Conservation (phyloP, 2,888 invertebrate species). For the Agriopis leucophaearia region DNA sequence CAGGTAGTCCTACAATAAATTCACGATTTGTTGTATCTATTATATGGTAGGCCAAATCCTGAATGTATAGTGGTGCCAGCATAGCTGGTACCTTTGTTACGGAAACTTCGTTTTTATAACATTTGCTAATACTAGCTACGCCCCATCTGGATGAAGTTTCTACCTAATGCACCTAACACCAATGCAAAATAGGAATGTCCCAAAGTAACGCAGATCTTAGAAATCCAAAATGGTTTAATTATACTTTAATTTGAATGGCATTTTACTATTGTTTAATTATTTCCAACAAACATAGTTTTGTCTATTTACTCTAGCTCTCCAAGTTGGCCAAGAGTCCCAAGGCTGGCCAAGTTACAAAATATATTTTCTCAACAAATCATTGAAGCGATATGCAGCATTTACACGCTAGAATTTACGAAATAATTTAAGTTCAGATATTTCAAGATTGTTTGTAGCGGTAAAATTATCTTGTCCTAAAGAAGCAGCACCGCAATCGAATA, state of each 20-base stretch:
- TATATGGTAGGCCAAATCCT: no score
- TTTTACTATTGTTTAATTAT: neutral
- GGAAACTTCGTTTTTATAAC: no score
- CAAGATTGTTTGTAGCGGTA: neutral
- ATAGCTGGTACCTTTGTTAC: no score
- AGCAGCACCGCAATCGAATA: no score
- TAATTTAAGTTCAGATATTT: constrained; percentile 7
- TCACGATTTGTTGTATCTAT: no score
- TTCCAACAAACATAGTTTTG: neutral
- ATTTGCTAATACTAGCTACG: no score
- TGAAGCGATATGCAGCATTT: constrained; percentile 56
- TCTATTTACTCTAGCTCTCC: constrained; percentile 30
- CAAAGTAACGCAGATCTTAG: neutral
- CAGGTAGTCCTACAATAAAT: no score
- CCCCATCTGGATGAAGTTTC: no score
- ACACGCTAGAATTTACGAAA: constrained; percentile 32
- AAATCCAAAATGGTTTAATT: neutral
- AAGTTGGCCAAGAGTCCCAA: constrained; percentile 44
- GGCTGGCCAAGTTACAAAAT: constrained; percentile 61
- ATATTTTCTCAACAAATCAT: constrained; percentile 54
- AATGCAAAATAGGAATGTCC: no score
- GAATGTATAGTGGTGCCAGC: no score
- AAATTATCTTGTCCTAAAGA: neutral
- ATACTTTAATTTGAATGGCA: neutral
- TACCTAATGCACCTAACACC: no score